Conservation (phyloP, 2,113 vertebrate species). For the Pteropus alecto region DNA sequence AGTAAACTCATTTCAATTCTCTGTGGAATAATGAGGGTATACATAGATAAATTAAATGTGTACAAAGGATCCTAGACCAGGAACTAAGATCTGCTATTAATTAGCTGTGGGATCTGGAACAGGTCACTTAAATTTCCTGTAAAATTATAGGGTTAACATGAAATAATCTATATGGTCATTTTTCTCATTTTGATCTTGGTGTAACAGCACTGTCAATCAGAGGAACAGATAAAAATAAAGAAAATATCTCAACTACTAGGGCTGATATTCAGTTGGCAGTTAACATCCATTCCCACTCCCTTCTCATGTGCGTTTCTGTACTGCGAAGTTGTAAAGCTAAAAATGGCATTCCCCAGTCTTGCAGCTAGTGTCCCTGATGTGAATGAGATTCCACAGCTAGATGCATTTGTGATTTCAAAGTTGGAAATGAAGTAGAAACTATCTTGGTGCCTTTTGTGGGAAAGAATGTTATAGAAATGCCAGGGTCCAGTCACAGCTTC, state of each 20-base stretch:
- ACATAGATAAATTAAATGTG: conserved; percentile 28
- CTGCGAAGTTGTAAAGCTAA: not conserved
- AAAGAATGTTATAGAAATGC: not conserved
- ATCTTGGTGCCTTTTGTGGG: not conserved
- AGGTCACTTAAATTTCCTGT: not conserved
- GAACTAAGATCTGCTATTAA: conserved; percentile 4
- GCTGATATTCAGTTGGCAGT: not conserved
- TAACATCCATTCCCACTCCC: not conserved
- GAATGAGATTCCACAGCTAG: not conserved
- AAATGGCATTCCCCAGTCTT: not conserved
- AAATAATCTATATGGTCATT: not conserved
- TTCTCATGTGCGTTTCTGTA: not conserved
- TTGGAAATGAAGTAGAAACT: not conserved
- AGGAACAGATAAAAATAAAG: not conserved
- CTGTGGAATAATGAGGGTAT: not conserved
- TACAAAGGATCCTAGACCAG: not conserved
- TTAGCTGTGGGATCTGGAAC: not conserved
- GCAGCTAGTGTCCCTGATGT: not conserved
- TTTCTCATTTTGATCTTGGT: not conserved
- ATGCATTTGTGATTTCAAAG: not conserved
- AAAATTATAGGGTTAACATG: not conserved
- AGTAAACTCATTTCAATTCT: not conserved
- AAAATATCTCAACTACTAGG: not conserved
- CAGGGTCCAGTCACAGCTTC: not conserved
- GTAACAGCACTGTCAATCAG: not conserved